Conservation (phyloP, 2,888 invertebrate genomes). For the Pterostichus niger region DNA sequence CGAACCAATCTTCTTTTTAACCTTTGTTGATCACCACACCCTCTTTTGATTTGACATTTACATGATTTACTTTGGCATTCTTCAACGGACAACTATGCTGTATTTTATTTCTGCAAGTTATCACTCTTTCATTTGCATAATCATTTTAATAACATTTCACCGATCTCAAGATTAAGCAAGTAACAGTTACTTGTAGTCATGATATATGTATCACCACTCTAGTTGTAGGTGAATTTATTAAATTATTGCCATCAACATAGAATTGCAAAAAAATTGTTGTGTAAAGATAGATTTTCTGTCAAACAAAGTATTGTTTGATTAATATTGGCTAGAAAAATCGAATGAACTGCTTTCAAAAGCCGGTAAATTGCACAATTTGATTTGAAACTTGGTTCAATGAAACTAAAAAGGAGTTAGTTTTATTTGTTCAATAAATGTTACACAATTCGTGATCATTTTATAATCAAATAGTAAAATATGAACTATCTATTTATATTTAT, state of each 20-base stretch:
- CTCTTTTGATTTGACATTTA: slow-evolving; percentile 53
- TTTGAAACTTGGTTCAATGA: too few relatives aligned
- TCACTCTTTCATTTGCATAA: slow-evolving; percentile 29
- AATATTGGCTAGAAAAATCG: too few relatives aligned
- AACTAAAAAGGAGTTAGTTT: too few relatives aligned
- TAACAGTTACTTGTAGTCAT: slow-evolving; percentile 3
- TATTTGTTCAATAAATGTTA: too few relatives aligned
- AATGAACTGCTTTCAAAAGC: too few relatives aligned
- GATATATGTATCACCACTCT: neutral
- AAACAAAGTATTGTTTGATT: too few relatives aligned
- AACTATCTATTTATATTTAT: too few relatives aligned
- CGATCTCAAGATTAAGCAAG: slow-evolving; percentile 22
- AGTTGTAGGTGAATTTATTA: slow-evolving; percentile 1
- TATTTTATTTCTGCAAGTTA: slow-evolving; percentile 7
- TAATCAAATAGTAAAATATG: too few relatives aligned
- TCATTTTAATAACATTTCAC: slow-evolving; percentile 46
- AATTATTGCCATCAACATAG: neutral
- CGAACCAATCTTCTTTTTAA: neutral
- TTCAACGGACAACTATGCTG: neutral
- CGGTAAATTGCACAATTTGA: too few relatives aligned
- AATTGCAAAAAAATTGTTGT: neutral
- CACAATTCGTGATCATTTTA: too few relatives aligned
- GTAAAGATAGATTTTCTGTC: too few relatives aligned
- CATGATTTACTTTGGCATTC: slow-evolving; percentile 13
- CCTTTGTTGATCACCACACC: slow-evolving; percentile 53